Evolutionary conservation across 2,888 invertebrate species (phyloP).

Genomic region (Endomychus coccineus): DNA sequence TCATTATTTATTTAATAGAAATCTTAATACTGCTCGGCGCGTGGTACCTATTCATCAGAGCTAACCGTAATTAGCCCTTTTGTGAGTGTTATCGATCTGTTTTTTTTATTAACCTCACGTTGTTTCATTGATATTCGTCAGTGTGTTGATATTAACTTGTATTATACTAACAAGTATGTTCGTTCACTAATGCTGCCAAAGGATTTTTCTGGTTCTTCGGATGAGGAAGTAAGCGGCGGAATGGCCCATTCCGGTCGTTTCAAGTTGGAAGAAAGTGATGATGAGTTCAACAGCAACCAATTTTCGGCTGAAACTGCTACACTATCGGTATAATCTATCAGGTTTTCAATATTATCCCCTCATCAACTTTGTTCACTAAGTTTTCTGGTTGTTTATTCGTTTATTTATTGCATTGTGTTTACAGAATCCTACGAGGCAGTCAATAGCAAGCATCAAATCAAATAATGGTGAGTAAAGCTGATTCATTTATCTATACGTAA

Average conservation of each 20-base stretch:
- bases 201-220: constrained; percentile 46
- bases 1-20: too few species aligned
- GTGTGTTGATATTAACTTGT: too few species aligned
- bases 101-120: constrained; percentile 13
- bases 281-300: constrained; percentile 43
- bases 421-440: constrained; percentile 48
- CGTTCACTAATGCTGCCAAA: constrained; percentile 36
- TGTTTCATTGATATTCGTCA: too few species aligned
- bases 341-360: too few species aligned
- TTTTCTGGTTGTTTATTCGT: constrained; percentile 1
- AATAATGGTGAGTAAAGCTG: constrained; percentile 38
- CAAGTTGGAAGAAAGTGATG: constrained; percentile 41
- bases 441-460: constrained; percentile 30
- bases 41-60: too few species aligned
- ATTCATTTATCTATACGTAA: too few species aligned
- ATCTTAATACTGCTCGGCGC: too few species aligned
- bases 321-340: constrained; percentile 39
- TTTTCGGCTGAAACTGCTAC: constrained; percentile 40
- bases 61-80: too few species aligned
- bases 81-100: too few species aligned
- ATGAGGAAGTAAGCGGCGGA: constrained; percentile 41
- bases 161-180: too few species aligned
- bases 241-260: constrained; percentile 37
- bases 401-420: constrained; percentile 23
- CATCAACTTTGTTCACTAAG: neutral